Evolutionary conservation across 2,888 invertebrate genomes (phyloP), one percentile per base, ranked within the genome.

Genomic region (Lasius fuliginosus): DNA sequence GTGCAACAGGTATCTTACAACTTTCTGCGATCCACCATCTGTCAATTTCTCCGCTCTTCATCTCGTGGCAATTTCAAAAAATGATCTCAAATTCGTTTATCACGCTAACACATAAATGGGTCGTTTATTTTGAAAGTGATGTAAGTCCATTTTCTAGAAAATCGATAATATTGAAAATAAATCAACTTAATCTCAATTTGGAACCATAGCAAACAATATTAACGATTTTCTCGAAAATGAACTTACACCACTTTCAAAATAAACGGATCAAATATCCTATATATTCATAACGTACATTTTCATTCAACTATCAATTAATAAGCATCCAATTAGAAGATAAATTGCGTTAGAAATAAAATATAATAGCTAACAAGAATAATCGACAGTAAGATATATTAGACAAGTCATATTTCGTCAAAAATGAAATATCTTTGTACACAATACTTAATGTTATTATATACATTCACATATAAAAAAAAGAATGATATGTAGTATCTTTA

Each of bases 1-100:
- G 18, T 73, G 79, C 79, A 79, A 79, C 79, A 79, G 79, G 79
- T 79, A 79, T 71, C 79, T 79, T 79, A 79, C 69, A 58, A 40
- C 69, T 60, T 79, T 71, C 79, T 60, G 79, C 60, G 46, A 71
- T 79, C 71, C 36, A 40, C 79, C 60, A 73, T 36, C 79, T 79
- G 46, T 79, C 60, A 73, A 79, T 23, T 71, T 46, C 33, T 71
- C 46, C 42, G 33, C 79, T 60, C 60, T 46, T 46, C 18, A 23
- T 46, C 73, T 18, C 23, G 42, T 42, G 33, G 60, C 30, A 33
- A 15, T 69, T 27, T 58, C 36, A 73, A 62, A 71, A 79, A 73
- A 79, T 46, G 23, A 27, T 58, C 36, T 46, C n/a, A 30, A 40
- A 30, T 67, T 42, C 30, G 3, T 30, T 56, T 68, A 33, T 79